Percentiles rank a stretch among this genome's conserved stretches.
Evolutionary conservation across 2,113 vertebrate species (phyloP).

Genomic region (Pteruthius melanotis): DNA sequence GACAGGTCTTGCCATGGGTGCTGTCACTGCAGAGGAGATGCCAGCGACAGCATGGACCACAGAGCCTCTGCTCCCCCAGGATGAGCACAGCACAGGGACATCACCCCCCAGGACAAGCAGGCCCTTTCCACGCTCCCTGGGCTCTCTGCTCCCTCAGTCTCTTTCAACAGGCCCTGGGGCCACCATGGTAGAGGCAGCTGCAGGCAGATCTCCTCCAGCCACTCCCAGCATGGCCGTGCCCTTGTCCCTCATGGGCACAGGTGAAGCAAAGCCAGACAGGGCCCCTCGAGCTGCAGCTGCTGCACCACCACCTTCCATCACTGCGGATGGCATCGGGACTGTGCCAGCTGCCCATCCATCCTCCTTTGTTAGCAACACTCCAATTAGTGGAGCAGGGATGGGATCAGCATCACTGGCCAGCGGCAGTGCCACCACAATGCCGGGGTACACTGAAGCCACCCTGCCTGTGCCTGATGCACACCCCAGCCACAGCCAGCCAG

Average conservation of each 20-base stretch:
- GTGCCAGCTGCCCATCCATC: neutral
- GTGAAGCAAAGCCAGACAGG: neutral
- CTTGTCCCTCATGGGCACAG: accelerated
- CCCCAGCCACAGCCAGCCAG: neutral
- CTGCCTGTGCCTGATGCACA: neutral
- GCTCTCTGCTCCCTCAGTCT: neutral
- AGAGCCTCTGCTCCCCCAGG: neutral
- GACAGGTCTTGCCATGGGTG: accelerated
- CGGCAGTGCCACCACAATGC: neutral
- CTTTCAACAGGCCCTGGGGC: neutral
- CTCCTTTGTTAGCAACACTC: neutral
- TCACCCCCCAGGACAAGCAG: neutral
- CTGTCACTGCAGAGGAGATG: accelerated
- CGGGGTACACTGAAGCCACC: accelerated
- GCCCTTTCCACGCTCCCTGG: accelerated
- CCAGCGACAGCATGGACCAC: accelerated
- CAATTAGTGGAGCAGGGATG: neutral
- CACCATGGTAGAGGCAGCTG: neutral
- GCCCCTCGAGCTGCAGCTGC: neutral
- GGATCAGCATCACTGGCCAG: neutral
- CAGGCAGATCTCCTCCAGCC: neutral
- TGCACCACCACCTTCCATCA: neutral
- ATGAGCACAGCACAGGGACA: neutral
- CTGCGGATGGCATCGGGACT: accelerated
- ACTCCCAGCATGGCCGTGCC: neutral